Conservation (phyloP, 1,140 invertebrate genomes). For the Drosophila takahashii region DNA sequence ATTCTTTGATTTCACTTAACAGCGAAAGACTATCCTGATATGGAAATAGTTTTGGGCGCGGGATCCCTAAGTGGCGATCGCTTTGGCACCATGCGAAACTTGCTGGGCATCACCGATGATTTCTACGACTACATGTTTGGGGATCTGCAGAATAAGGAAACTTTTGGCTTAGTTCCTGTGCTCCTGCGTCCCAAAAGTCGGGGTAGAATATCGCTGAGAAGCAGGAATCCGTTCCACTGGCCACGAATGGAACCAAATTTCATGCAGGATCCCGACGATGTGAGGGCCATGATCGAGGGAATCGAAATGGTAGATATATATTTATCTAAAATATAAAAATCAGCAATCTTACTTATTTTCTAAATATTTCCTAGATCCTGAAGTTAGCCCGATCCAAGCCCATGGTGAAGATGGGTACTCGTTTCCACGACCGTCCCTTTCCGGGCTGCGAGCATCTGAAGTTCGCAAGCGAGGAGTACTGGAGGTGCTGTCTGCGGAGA, state of each 20-base stretch:
- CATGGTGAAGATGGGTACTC: conserved; percentile 87
- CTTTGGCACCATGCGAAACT: conserved; percentile 88
- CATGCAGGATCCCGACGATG: conserved; percentile 88
- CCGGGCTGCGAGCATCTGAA: conserved; percentile 88
- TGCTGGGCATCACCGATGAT: conserved; percentile 88
- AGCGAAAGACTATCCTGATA: conserved; percentile 87
- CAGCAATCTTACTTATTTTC: not conserved
- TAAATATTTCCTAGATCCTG: conserved; percentile 85
- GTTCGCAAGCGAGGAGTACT: conserved; percentile 90
- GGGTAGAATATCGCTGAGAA: conserved; percentile 89
- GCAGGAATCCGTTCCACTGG: conserved; percentile 89
- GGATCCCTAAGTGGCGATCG: conserved; percentile 90
- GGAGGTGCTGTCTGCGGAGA: conserved; percentile 89
- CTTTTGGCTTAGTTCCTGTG: conserved; percentile 89
- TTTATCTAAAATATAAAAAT: no score
- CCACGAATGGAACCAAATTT: conserved; percentile 93
- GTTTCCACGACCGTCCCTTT: conserved; percentile 87
- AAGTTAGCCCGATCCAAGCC: conserved; percentile 87
- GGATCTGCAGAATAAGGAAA: conserved; percentile 84
- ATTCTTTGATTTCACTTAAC: not conserved
- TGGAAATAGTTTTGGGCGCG: conserved; percentile 91
- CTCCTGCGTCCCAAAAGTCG: conserved; percentile 90
- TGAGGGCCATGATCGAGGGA: conserved; percentile 89
- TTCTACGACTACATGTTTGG: conserved; percentile 87
- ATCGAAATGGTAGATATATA: conserved; percentile 87